A percentile compares a stretch with the other conserved stretches of the same genome.
phyloP scores from a whole-genome alignment of 2,888 invertebrate genomes.

The Metacarcinus magister region DNA sequence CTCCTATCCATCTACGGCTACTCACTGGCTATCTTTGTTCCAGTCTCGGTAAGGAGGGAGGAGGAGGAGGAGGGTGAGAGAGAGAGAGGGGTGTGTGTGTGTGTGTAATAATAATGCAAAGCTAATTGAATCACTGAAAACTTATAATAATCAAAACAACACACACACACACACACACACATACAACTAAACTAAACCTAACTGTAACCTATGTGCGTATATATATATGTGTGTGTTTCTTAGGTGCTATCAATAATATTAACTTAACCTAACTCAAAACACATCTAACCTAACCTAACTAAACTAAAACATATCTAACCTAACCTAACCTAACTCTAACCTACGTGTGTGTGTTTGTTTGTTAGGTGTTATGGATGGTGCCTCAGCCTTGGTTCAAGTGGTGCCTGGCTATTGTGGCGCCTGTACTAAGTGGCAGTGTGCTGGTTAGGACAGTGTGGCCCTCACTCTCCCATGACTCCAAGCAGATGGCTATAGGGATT shows the following conservation, averaged over 20 bases:
- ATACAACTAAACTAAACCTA: too few relatives aligned
- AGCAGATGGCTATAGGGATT: conserved; percentile 76
- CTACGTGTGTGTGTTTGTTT: background rate
- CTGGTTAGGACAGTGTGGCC: conserved; percentile 81
- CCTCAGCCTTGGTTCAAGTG: conserved; percentile 82
- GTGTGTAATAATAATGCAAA: background rate
- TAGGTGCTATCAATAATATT: too few relatives aligned
- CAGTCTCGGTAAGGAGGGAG: conserved; percentile 76
- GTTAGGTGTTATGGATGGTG: conserved; percentile 81
- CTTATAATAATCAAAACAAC: too few relatives aligned
- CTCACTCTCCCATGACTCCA: conserved; percentile 76
- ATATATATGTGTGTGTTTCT: too few relatives aligned
- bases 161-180: too few relatives aligned
- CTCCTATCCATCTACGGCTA: conserved; percentile 94
- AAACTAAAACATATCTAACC: too few relatives aligned
- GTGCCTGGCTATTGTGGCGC: conserved; percentile 82
- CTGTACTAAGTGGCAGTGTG: conserved; percentile 80
- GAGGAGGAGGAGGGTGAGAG: background rate
- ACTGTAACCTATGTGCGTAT: background rate
- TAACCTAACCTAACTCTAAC: too few relatives aligned
- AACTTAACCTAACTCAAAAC: too few relatives aligned
- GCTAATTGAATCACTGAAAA: too few relatives aligned
- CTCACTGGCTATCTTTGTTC: conserved; percentile 82
- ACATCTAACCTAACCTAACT: too few relatives aligned
- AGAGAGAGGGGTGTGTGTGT: background rate